These are phyloP conservation scores for Colius striatus DNA, from an alignment of 2,113 vertebrate species.

Conservation along the genomic window DNA sequence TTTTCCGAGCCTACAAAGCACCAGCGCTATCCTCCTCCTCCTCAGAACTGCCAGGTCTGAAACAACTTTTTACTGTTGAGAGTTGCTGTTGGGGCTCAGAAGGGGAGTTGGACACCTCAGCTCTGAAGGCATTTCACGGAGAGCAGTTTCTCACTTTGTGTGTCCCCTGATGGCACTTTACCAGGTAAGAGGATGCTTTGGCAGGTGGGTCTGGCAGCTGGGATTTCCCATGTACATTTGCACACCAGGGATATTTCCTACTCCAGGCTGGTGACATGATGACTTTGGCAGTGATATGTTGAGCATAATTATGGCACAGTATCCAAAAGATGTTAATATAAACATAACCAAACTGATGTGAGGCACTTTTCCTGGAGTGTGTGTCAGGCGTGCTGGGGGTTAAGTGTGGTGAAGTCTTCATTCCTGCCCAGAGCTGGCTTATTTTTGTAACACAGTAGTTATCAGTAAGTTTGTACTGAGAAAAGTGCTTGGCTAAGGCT, in stretches of 20 bases:
- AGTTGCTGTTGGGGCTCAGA: not conserved
- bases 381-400: not conserved
- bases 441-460: conserved; percentile 35
- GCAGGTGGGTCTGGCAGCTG: rapidly evolving
- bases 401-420: not conserved
- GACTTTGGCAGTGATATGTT: not conserved
- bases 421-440: conserved; percentile 4
- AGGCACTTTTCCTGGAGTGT: not conserved
- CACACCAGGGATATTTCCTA: not conserved
- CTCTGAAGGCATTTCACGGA: not conserved
- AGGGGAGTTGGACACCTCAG: not conserved
- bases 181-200: not conserved
- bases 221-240: not conserved
- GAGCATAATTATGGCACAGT: not conserved
- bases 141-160: not conserved
- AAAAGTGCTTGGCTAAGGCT: conserved; percentile 63
- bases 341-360: not conserved
- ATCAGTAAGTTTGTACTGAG: conserved; percentile 4
- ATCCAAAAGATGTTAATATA: not conserved
- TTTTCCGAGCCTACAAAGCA: not conserved
- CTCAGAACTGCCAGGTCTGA: not conserved
- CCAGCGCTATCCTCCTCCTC: not conserved
- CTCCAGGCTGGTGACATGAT: not conserved
- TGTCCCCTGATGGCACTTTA: too few species aligned
- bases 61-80: not conserved